Evolutionary conservation across 2,113 vertebrate genomes (phyloP), one percentile per base, ranked within the genome.

Genomic region (Lates calcarifer): DNA sequence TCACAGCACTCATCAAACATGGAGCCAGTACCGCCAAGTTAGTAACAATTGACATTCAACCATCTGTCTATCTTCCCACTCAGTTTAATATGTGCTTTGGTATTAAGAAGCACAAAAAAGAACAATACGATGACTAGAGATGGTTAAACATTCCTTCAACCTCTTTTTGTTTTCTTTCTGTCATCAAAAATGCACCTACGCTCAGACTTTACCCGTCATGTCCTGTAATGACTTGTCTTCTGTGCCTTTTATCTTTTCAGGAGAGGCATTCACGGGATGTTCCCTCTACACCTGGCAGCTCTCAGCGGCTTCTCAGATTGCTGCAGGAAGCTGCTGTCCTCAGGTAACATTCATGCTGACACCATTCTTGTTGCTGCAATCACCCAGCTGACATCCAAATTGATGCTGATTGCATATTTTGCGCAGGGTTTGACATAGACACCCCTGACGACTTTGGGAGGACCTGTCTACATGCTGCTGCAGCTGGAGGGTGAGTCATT

Each of bases 281-380:
- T 99, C 92, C 98, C 98, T 43, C 96, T 99, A 64, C 98, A 99
- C 92, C 95, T 99, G 95, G 97, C 98, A 91, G 97, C 98, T 88
- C 96, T 99, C 91, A 98, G 97, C 79, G 97, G 98, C 87, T 99
- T 98, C 95, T 98, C 97, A 60, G 97, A 99, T 95, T 99, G 98
- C 96, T 99, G 98, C 93, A 96, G 96, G 93, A 99, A 99, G 89
- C 97, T 99, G 58, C 96, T 99, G 79, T 97, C 97, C 81, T 98
- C 97, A 94, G 97, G 98, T 99, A 94, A 94, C 55, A 57, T 78
- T 84, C 45, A 57, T 22, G 70, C 84, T 74, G 75, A 77, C 45
- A 24, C 20, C 60, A 20, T 70, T 57, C 60, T n/a, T 51, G 33
- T 29, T 26, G 20, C 39, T 43, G 9, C 17, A 53, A 69, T 62